Percentiles rank a stretch among this genome's conserved stretches.
Conservation (phyloP, 2,113 vertebrate species). For the Ploceus nigricollis region DNA sequence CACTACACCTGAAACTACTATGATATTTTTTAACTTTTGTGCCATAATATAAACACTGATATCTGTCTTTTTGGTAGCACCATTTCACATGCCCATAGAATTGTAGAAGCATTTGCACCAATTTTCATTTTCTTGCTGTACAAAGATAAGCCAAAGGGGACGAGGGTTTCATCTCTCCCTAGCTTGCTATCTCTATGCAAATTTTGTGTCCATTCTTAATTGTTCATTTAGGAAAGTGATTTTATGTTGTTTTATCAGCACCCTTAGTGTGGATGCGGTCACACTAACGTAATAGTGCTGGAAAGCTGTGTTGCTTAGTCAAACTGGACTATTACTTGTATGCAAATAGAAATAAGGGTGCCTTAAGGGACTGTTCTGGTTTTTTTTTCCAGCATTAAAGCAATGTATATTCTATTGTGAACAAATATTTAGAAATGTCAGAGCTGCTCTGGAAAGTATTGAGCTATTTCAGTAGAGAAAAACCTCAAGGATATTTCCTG, state of each 20-base stretch:
- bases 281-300: background rate
- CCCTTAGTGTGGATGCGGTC: background rate
- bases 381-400: background rate
- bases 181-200: constrained; percentile 54
- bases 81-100: background rate
- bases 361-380: background rate
- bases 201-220: constrained; percentile 60
- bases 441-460: background rate
- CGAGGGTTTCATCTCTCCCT: constrained; percentile 39
- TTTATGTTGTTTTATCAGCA: constrained; percentile 42
- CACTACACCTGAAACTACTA: background rate
- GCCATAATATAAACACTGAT: background rate
- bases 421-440: constrained; percentile 34
- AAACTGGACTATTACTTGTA: constrained; percentile 23
- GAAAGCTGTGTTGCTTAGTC: background rate
- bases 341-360: constrained; percentile 31
- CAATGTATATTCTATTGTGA: background rate
- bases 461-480: background rate
- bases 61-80: background rate
- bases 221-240: constrained; percentile 56
- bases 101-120: background rate
- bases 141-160: constrained; percentile 36
- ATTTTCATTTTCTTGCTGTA: constrained; percentile 37
- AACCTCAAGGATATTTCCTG: background rate
- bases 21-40: background rate